Base-by-base conservation (phyloP, 1,140 invertebrate species). In the Sycophila sp. region DNA sequence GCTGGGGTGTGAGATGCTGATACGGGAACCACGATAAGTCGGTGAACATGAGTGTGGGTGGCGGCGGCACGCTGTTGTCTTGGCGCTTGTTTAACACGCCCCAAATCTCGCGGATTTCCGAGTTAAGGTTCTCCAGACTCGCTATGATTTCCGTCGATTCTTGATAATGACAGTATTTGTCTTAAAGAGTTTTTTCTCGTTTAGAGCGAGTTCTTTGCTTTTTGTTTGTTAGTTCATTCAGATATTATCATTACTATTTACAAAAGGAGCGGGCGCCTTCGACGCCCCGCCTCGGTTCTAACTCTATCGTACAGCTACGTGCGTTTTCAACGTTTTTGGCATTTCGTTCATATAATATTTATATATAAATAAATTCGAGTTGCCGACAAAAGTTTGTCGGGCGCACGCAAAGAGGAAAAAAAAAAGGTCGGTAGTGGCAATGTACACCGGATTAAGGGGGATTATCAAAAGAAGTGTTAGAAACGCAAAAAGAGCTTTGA, bases 101-200 rank as follows among this genome's bases (percentile, higher is more conserved):
- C 87, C 91, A 90, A 65, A 92, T 92, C 77, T 92, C 91, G 22
- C 90, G 87, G 63, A 92, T 92, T 80, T 92, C 91, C 0, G 89
- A 89, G 80, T 92, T 92, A 4, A 92, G 85, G 76, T 90, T 92
- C 75, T 92, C 91, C 70, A 92, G 80, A 73, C 89, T 92, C 65
- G 91, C 89, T 32, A 92, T 90, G 69, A 91, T 91, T 76, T 92
- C 90, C 22, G 89, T 89, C 0, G 90, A 89, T 78, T 91, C 90
- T 81, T 90, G 89, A 73, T 88, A 88, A 73, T 88, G 73, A 69
- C 73, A 75, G 15, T 75, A 76, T 72, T 78, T 77, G 40, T 76
- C 75, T 77, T 67, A 24, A 68, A 59, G n/a, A n/a, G n/a, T n/a
- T n/a, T n/a, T n/a, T n/a, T n/a, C n/a, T n/a, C n/a, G 60, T 71